phyloP scores from a whole-genome alignment of 2,797 vertebrate species.

The Salarias fasciatus region DNA sequence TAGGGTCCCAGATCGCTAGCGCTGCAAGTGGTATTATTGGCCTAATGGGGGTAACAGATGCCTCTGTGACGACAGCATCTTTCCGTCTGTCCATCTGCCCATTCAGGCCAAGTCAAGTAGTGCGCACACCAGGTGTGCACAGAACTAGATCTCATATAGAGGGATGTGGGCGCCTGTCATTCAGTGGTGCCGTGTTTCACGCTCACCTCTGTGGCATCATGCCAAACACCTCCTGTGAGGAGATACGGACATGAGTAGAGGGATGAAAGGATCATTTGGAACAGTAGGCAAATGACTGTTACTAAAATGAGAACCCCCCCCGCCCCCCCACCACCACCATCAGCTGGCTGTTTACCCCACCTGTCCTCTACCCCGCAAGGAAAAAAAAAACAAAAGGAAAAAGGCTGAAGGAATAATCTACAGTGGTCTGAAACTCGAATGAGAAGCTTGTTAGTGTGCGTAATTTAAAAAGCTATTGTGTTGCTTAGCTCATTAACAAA shows the following conservation, averaged over 20 bases:
- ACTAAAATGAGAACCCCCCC: conserved; percentile 62
- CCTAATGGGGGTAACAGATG: conserved; percentile 81
- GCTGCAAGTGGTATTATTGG: conserved; percentile 81
- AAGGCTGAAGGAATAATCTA: conserved; percentile 1
- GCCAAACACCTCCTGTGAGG: conserved; percentile 47
- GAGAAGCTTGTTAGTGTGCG: conserved; percentile 7
- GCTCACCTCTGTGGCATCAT: conserved; percentile 52
- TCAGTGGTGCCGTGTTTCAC: conserved; percentile 37
- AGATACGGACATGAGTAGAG: conserved; percentile 24
- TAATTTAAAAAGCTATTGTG: conserved; percentile 21
- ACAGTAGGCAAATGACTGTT: conserved; percentile 29
- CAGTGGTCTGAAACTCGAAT: conserved; percentile 4
- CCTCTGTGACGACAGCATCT: conserved; percentile 79
- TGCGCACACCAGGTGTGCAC: conserved; percentile 74
- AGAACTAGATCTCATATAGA: conserved; percentile 58
- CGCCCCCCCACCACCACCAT: conserved; percentile 13
- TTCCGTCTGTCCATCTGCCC: conserved; percentile 77
- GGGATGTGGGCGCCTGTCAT: conserved; percentile 41
- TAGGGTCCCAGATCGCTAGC: conserved; percentile 76
- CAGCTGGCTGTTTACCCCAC: conserved; percentile 47
- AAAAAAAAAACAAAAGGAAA: conserved; percentile 7
- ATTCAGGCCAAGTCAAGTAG: conserved; percentile 61
- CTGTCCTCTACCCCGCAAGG: conserved; percentile 15
- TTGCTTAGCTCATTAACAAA: conserved; percentile 39
- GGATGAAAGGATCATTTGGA: conserved; percentile 26